A percentile compares a stretch with the other conserved stretches of the same genome.
phyloP scores from a whole-genome alignment of 2,888 invertebrate species.

The Idaea biselata region DNA sequence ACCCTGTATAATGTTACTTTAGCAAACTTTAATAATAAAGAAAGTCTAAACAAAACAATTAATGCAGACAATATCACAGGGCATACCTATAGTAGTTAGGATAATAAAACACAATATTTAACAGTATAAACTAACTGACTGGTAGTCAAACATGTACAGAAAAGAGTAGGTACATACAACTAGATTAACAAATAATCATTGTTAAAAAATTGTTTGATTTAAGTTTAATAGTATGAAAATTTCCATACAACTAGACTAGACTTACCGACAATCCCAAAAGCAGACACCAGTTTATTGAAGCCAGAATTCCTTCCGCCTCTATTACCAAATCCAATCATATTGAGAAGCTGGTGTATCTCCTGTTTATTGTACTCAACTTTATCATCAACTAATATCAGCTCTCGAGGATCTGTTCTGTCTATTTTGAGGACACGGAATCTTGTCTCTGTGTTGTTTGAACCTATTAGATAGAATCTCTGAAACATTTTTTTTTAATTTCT shows the following conservation, averaged over 20 bases:
- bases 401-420: slow-evolving; percentile 92
- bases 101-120: too few relatives aligned
- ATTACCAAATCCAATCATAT: slow-evolving; percentile 82
- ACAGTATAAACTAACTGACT: too few relatives aligned
- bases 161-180: too few relatives aligned
- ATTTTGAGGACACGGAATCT: slow-evolving; percentile 96
- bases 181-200: too few relatives aligned
- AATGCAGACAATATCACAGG: too few relatives aligned
- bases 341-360: slow-evolving; percentile 92
- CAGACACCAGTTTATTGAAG: slow-evolving; percentile 89
- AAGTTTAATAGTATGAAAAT: too few relatives aligned
- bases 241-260: slow-evolving; percentile 12
- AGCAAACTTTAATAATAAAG: too few relatives aligned
- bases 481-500: slow-evolving; percentile 25
- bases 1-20: too few relatives aligned
- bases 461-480: slow-evolving; percentile 96
- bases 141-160: neutral
- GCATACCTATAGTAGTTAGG: too few relatives aligned
- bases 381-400: slow-evolving; percentile 92
- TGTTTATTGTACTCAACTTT: slow-evolving; percentile 92
- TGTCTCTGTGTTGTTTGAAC: slow-evolving; percentile 95
- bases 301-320: slow-evolving; percentile 81
- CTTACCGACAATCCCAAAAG: slow-evolving; percentile 96
- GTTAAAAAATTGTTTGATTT: too few relatives aligned
- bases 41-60: too few relatives aligned